Evolutionary conservation across 2,797 vertebrate genomes (phyloP).

Genomic region (Pipistrellus pygmaeus): DNA sequence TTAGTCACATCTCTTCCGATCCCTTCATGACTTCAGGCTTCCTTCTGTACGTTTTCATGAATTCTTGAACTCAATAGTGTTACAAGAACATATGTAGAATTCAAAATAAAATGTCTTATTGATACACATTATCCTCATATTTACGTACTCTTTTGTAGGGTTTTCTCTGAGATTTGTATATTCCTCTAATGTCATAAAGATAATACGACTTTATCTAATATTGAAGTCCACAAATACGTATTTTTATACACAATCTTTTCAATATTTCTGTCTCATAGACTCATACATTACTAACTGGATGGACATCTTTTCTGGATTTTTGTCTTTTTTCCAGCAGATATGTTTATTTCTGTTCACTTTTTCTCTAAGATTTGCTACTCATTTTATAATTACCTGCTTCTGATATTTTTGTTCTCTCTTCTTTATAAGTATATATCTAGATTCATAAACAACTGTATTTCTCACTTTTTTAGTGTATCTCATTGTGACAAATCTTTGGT

Average conservation of each 20-base stretch:
- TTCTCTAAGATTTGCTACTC: neutral
- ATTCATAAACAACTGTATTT: constrained; percentile 21
- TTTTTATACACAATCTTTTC: neutral
- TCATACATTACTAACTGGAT: neutral
- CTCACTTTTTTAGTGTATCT: neutral
- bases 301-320: neutral
- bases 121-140: neutral
- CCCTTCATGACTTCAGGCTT: constrained; percentile 10
- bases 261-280: neutral
- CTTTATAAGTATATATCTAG: neutral
- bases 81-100: neutral
- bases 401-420: neutral
- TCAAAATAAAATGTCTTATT: constrained; percentile 47
- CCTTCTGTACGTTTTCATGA: constrained; percentile 35
- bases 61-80: constrained; percentile 37
- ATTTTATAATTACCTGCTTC: neutral
- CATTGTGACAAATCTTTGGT: constrained; percentile 34
- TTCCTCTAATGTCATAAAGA: neutral
- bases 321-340: neutral
- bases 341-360: neutral
- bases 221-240: neutral
- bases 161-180: neutral
- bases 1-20: constrained; percentile 16
- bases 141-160: neutral
- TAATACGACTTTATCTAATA: neutral